Percentiles rank a stretch among this genome's conserved stretches.
These are phyloP conservation scores for Drosophila meridiana DNA, from an alignment of 2,888 invertebrate genomes.

Conservation along the genomic window DNA sequence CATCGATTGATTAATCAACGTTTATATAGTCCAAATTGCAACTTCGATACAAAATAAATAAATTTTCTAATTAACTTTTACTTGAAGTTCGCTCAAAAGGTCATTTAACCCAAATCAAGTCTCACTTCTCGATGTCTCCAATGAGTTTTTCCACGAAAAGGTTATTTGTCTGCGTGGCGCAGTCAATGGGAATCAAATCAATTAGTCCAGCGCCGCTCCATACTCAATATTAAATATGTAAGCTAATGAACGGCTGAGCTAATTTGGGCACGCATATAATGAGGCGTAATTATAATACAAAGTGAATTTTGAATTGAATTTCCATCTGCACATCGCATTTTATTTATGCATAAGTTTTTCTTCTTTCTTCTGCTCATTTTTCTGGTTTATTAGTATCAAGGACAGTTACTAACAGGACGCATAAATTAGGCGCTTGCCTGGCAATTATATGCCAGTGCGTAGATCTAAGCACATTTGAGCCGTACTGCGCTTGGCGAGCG, in stretches of 20 bases:
- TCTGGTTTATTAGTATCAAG: neutral
- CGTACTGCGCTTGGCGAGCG: slow-evolving; percentile 10
- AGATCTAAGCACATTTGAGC: neutral
- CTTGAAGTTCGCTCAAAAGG: neutral
- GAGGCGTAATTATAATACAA: slow-evolving; percentile 21
- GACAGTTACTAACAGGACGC: neutral
- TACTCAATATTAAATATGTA: slow-evolving; percentile 13
- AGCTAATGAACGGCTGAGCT: slow-evolving; percentile 25
- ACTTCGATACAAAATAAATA: neutral
- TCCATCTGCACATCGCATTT: neutral
- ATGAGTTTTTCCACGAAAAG: slow-evolving; percentile 4
- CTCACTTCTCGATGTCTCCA: neutral
- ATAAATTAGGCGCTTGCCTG: neutral
- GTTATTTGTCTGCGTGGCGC: slow-evolving; percentile 6
- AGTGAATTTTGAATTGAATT: slow-evolving; percentile 27
- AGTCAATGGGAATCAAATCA: slow-evolving; percentile 24
- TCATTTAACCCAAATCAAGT: slow-evolving; percentile 4
- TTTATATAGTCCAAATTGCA: neutral
- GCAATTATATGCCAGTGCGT: slow-evolving; percentile 1
- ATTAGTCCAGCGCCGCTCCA: slow-evolving; percentile 27
- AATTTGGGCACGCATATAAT: slow-evolving; percentile 21
- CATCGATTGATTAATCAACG: neutral
- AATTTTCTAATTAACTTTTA: neutral
- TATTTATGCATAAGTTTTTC: slow-evolving; percentile 16
- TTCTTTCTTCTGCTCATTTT: neutral